Conservation (phyloP, 2,113 vertebrate species). For the Corvus cornix region DNA sequence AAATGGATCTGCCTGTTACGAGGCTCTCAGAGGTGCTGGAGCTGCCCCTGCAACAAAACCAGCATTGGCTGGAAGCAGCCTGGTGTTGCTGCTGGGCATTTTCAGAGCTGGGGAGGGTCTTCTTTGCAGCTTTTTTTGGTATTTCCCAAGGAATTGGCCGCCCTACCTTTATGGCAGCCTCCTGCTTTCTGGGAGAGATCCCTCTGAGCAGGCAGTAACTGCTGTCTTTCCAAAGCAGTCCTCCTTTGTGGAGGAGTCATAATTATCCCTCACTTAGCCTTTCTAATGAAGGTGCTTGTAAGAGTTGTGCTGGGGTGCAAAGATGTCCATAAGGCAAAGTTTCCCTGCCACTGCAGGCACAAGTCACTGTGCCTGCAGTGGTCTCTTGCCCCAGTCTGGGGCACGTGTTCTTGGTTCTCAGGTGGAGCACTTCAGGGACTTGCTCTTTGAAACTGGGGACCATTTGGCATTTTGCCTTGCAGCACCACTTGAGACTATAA, state of each 20-base stretch:
- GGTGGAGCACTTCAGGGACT: background rate
- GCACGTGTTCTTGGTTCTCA: background rate
- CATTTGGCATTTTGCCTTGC: background rate
- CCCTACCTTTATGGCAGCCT: background rate
- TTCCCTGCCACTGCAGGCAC: background rate
- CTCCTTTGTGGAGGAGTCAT: background rate
- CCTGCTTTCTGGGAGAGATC: background rate
- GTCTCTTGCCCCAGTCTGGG: background rate
- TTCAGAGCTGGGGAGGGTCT: background rate
- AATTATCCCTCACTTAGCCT: background rate
- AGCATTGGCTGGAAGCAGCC: background rate
- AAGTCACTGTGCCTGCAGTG: background rate
- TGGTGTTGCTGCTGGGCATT: background rate
- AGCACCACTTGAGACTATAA: background rate
- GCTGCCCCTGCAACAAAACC: background rate
- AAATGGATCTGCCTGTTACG: accelerated
- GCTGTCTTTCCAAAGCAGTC: background rate
- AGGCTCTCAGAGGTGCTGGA: background rate
- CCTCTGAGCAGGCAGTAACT: background rate
- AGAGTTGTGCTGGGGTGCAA: background rate
- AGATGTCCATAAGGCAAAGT: background rate
- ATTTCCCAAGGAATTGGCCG: background rate
- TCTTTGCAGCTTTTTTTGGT: background rate
- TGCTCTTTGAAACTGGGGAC: background rate
- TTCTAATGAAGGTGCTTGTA: background rate